A percentile compares a stretch with the other conserved stretches of the same genome.
These are phyloP conservation scores for Colletes collaris DNA, from an alignment of 2,888 invertebrate genomes.

Conservation along the genomic window DNA sequence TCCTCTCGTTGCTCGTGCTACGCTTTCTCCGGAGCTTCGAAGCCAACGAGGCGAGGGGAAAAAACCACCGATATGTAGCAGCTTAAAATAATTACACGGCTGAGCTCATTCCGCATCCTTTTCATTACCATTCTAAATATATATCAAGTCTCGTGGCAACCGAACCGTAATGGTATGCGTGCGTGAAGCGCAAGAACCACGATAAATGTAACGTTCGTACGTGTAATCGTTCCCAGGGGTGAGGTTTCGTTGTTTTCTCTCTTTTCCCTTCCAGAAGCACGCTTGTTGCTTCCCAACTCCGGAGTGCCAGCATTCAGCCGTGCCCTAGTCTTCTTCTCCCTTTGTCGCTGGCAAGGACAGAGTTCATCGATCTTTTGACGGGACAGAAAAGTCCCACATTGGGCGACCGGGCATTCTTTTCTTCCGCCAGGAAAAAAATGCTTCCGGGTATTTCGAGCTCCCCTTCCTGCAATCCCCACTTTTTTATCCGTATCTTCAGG, in stretches of 20 bases:
- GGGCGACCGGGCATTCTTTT: slow-evolving; percentile 40
- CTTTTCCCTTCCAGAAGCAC: slow-evolving; percentile 7
- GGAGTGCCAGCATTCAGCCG: slow-evolving; percentile 26
- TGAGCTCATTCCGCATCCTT: background rate
- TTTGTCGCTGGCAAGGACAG: slow-evolving; percentile 44
- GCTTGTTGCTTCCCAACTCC: slow-evolving; percentile 48
- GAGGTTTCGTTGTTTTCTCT: slow-evolving; percentile 33
- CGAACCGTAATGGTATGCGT: background rate
- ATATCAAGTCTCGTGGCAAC: background rate
- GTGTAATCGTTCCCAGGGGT: slow-evolving; percentile 18
- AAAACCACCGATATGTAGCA: background rate
- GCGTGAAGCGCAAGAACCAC: background rate
- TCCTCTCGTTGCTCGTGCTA: background rate
- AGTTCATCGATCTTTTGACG: slow-evolving; percentile 65
- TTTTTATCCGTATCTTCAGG: slow-evolving; percentile 17
- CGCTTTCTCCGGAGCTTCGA: background rate
- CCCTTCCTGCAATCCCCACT: background rate
- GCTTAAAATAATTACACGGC: slow-evolving; percentile 1
- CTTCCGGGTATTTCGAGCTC: slow-evolving; percentile 56
- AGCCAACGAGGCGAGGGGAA: background rate
- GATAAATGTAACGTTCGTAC: background rate
- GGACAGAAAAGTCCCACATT: slow-evolving; percentile 44
- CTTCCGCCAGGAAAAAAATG: slow-evolving; percentile 41
- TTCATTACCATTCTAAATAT: slow-evolving; percentile 8
- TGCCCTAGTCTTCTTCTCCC: background rate